These are phyloP conservation scores for Allygus modestus DNA, from an alignment of 2,888 invertebrate species.

Conservation along the genomic window DNA sequence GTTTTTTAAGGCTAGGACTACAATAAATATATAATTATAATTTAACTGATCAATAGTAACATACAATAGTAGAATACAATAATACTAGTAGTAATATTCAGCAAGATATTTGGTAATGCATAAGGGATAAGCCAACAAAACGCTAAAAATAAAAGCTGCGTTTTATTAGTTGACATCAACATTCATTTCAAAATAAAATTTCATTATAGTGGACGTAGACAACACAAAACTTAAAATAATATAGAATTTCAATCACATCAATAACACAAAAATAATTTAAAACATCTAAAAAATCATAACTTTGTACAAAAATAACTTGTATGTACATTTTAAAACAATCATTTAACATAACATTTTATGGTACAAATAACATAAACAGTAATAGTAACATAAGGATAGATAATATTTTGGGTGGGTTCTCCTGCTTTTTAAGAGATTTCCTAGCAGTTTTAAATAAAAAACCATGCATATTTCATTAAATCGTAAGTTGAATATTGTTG, in stretches of 20 bases:
- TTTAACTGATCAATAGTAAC: too few species aligned
- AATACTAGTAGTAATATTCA: too few species aligned
- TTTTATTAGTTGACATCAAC: slow-evolving; percentile 10
- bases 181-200: slow-evolving; percentile 17
- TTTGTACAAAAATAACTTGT: slow-evolving; percentile 18
- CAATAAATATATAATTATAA: too few species aligned
- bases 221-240: slow-evolving; percentile 36
- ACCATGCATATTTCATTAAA: too few species aligned
- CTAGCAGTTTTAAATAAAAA: too few species aligned
- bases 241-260: slow-evolving; percentile 22
- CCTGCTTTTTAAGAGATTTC: too few species aligned
- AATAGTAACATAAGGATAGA: neutral
- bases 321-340: slow-evolving; percentile 1
- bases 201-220: slow-evolving; percentile 2
- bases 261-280: slow-evolving; percentile 45
- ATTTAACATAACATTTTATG: slow-evolving; percentile 15
- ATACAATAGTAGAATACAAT: too few species aligned
- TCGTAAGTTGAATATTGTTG: too few species aligned
- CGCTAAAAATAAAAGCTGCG: neutral
- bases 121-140: too few species aligned
- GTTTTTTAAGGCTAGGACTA: too few species aligned
- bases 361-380: neutral
- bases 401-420: too few species aligned
- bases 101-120: too few species aligned
- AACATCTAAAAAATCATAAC: slow-evolving; percentile 12